Percentiles rank a stretch among this genome's conserved stretches.
Conservation (phyloP, 2,797 vertebrate species). For the Pseudomugil gertrudae region DNA sequence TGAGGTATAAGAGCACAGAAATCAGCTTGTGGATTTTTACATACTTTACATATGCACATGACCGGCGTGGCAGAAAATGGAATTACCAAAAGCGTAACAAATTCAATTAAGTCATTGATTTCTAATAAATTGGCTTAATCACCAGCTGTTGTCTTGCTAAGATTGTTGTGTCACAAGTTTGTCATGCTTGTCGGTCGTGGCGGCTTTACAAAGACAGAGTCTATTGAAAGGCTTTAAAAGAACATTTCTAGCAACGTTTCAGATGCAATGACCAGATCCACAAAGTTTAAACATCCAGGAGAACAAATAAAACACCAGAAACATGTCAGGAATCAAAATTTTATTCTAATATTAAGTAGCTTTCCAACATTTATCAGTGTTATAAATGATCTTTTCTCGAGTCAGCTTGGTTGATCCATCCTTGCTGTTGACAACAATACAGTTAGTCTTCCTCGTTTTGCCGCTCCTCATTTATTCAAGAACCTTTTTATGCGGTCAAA, state of each 20-base stretch:
- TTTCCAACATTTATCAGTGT: no score
- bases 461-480: constrained; percentile 55
- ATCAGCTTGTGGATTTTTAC: constrained; percentile 53
- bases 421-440: constrained; percentile 29
- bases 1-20: constrained; percentile 47
- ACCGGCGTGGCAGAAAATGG: constrained; percentile 71
- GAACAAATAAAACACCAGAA: constrained; percentile 27
- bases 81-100: constrained; percentile 77
- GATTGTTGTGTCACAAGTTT: constrained; percentile 78
- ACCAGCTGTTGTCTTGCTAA: constrained; percentile 79
- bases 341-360: constrained; percentile 78
- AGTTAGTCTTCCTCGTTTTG: constrained; percentile 30
- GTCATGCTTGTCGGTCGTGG: constrained; percentile 79
- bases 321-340: constrained; percentile 49
- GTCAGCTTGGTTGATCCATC: constrained; percentile 24
- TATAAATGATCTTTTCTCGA: constrained; percentile 42
- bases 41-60: constrained; percentile 62
- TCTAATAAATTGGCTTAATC: constrained; percentile 82
- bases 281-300: constrained; percentile 10
- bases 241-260: constrained; percentile 28
- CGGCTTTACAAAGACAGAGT: constrained; percentile 62
- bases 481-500: constrained; percentile 74
- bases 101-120: constrained; percentile 81
- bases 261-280: constrained; percentile 19
- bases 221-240: constrained; percentile 47